phyloP scores from a whole-genome alignment of 2,113 vertebrate genomes.

The Tachycineta bicolor region DNA sequence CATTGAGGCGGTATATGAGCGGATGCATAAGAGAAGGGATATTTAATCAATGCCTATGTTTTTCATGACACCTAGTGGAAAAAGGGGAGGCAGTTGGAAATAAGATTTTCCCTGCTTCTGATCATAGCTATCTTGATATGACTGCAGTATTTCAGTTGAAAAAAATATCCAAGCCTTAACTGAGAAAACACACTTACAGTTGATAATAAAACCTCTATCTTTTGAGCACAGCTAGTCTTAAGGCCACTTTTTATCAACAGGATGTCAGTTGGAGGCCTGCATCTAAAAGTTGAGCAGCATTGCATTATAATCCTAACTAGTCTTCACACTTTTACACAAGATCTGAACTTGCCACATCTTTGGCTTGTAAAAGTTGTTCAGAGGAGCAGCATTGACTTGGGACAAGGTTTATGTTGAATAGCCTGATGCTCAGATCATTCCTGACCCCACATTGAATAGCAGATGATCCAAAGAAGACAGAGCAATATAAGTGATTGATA shows the following conservation, averaged over 20 bases:
- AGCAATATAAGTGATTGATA: fast-evolving
- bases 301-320: background rate
- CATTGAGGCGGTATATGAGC: background rate
- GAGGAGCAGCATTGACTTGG: background rate
- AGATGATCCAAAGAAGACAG: background rate
- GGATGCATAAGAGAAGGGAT: background rate
- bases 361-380: background rate
- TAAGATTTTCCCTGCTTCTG: background rate
- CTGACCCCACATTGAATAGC: background rate
- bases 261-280: background rate
- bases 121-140: background rate
- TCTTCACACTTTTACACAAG: background rate
- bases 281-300: background rate
- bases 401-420: background rate
- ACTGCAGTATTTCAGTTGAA: background rate
- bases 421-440: background rate
- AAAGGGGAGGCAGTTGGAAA: background rate
- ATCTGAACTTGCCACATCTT: background rate
- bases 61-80: background rate
- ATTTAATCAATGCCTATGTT: background rate
- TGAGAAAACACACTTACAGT: background rate
- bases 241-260: background rate
- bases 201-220: background rate
- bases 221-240: background rate
- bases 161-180: background rate